Percentiles rank a stretch among this genome's conserved stretches.
phyloP scores from a whole-genome alignment of 2,888 invertebrate species.

The Athalia rosae region DNA sequence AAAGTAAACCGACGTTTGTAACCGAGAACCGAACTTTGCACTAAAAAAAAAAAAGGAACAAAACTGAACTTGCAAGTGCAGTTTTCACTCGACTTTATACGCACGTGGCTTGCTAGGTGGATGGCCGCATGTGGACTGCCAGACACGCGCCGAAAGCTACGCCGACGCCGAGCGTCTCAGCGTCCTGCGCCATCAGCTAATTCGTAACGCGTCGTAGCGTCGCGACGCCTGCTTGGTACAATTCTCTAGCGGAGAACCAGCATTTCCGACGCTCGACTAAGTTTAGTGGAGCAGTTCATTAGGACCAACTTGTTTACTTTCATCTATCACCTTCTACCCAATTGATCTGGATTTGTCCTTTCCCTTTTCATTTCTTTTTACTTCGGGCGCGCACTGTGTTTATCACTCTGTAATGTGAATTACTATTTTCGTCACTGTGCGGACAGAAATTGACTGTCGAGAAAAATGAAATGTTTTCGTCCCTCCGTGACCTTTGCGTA shows the following conservation, averaged over 20 bases:
- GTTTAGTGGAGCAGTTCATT: slow-evolving; percentile 2
- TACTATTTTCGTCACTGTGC: too few species aligned
- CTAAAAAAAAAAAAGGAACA: too few species aligned
- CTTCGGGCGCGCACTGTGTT: too few species aligned
- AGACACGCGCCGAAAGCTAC: slow-evolving; percentile 47
- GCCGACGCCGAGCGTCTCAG: slow-evolving; percentile 47
- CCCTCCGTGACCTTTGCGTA: too few species aligned
- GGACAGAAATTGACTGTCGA: too few species aligned
- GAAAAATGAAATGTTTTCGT: too few species aligned
- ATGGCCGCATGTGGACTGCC: slow-evolving; percentile 54
- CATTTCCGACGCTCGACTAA: slow-evolving; percentile 3
- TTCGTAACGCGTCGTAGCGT: slow-evolving; percentile 13
- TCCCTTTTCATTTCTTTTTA: too few species aligned
- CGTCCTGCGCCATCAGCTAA: slow-evolving; percentile 37
- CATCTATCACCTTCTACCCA: background rate
- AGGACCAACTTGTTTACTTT: slow-evolving; percentile 3
- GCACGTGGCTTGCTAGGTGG: slow-evolving; percentile 48
- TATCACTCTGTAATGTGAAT: too few species aligned
- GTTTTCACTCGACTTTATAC: background rate
- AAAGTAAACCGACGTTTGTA: too few species aligned
- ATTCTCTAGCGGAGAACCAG: background rate
- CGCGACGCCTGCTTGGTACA: slow-evolving; percentile 36
- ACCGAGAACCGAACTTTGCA: too few species aligned
- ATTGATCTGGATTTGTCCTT: too few species aligned
- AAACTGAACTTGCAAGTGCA: too few species aligned